phyloP scores from a whole-genome alignment of 2,113 vertebrate species.

The Seriola quinqueradiata region DNA sequence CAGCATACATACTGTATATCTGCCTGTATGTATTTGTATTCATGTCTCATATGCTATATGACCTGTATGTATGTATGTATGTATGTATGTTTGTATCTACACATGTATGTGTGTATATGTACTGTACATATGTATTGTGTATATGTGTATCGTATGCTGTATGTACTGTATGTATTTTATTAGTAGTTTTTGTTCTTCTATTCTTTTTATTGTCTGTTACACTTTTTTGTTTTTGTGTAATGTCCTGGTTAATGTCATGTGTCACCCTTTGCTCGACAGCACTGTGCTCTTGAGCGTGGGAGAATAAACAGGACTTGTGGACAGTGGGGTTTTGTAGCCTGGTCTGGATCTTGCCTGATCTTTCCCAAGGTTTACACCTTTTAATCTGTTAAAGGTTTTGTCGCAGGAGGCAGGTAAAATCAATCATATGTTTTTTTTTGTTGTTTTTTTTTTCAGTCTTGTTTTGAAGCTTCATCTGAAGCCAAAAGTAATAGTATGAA shows the following conservation, averaged over 20 bases:
- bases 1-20: background rate
- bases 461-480: constrained; percentile 67
- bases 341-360: background rate
- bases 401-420: constrained; percentile 22
- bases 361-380: background rate
- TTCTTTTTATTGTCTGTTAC: background rate
- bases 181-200: background rate
- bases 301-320: constrained; percentile 12
- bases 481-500: constrained; percentile 78
- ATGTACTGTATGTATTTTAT: background rate
- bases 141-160: background rate
- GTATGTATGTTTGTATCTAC: constrained; percentile 1
- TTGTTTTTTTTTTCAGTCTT: constrained; percentile 31
- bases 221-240: background rate
- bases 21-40: constrained; percentile 2
- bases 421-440: background rate
- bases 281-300: background rate
- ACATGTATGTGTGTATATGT: background rate
- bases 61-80: background rate
- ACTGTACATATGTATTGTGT: background rate
- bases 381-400: background rate
- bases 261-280: background rate
- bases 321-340: background rate
- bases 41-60: background rate
- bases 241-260: background rate